Percentiles rank a stretch among this genome's conserved stretches.
phyloP scores from a whole-genome alignment of 2,113 vertebrate species.

The Eptatretus burgeri region DNA sequence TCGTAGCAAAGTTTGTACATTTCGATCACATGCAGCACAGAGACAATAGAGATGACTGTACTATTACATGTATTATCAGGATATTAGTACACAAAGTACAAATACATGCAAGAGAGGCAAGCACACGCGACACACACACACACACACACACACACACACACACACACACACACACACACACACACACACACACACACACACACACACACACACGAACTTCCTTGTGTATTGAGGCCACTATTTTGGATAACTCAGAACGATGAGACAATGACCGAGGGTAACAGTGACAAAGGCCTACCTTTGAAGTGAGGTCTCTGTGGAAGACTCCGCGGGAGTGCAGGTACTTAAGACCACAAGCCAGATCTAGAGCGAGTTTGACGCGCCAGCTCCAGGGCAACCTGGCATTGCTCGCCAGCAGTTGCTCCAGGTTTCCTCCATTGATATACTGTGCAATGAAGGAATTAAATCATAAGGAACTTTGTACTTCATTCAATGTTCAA shows the following conservation, averaged over 20 bases:
- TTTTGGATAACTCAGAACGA: too few species aligned
- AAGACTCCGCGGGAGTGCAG: conserved; percentile 80
- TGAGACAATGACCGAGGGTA: too few species aligned
- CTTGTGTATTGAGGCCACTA: too few species aligned
- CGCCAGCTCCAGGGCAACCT: conserved; percentile 43
- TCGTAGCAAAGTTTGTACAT: too few species aligned
- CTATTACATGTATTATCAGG: too few species aligned
- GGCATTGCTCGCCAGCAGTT: conserved; percentile 49
- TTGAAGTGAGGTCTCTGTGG: conserved; percentile 60
- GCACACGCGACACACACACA: neutral
- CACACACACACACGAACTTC: too few species aligned
- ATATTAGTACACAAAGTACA: too few species aligned
- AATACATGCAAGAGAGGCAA: neutral
- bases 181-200: neutral
- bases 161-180: conserved; percentile 2
- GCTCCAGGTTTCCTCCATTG: conserved; percentile 71
- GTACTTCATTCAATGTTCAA: too few species aligned
- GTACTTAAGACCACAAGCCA: conserved; percentile 42
- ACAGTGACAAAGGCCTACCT: conserved; percentile 19
- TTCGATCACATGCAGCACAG: too few species aligned
- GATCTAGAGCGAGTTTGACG: conserved; percentile 44
- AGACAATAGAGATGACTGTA: too few species aligned
- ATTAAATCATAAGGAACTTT: too few species aligned
- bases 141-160: neutral
- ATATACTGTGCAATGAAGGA: conserved; percentile 33